Percentiles rank a stretch among this genome's conserved stretches.
These are phyloP conservation scores for Marisa cornuarietis DNA, from an alignment of 1,140 invertebrate genomes.

Conservation along the genomic window DNA sequence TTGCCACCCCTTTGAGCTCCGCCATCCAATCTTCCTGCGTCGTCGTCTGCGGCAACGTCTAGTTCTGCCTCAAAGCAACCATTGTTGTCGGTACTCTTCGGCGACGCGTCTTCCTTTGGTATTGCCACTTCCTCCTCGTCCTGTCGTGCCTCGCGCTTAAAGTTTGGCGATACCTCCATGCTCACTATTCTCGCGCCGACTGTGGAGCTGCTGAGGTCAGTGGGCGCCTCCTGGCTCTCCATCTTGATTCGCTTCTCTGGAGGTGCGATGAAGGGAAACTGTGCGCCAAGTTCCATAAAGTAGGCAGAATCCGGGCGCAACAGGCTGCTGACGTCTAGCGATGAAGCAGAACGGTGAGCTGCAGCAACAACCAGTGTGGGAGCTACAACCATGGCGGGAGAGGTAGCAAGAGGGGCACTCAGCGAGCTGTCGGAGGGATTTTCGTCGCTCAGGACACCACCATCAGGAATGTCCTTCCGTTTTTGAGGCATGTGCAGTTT, in stretches of 20 bases:
- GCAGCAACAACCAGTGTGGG: conserved; percentile 65
- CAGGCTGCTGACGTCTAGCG: conserved; percentile 36
- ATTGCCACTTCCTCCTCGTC: no score
- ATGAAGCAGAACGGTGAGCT: conserved; percentile 27
- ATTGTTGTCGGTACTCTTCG: no score
- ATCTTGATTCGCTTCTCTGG: conserved; percentile 55
- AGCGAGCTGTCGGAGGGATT: conserved; percentile 17
- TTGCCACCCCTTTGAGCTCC: conserved; percentile 65
- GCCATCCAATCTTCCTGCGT: conserved; percentile 46
- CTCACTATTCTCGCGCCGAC: conserved; percentile 65
- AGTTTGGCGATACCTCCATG: conserved; percentile 66
- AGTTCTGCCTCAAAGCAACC: conserved; percentile 23
- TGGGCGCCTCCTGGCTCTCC: conserved; percentile 45
- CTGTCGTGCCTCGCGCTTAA: no score
- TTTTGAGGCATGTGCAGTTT: conserved; percentile 93
- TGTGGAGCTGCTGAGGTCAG: conserved; percentile 68
- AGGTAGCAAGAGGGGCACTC: conserved; percentile 15
- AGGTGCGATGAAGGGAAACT: conserved; percentile 53
- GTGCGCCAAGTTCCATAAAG: conserved; percentile 54
- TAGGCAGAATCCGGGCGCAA: conserved; percentile 43
- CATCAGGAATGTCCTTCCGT: conserved; percentile 52
- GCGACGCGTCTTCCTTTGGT: no score
- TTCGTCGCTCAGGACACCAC: conserved; percentile 49
- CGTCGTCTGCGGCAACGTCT: conserved; percentile 66
- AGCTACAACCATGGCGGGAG: conserved; percentile 52